Percentiles rank a stretch among this genome's conserved stretches.
Conservation (phyloP, 2,888 invertebrate genomes). For the Caenorhabditis macrosperma region DNA sequence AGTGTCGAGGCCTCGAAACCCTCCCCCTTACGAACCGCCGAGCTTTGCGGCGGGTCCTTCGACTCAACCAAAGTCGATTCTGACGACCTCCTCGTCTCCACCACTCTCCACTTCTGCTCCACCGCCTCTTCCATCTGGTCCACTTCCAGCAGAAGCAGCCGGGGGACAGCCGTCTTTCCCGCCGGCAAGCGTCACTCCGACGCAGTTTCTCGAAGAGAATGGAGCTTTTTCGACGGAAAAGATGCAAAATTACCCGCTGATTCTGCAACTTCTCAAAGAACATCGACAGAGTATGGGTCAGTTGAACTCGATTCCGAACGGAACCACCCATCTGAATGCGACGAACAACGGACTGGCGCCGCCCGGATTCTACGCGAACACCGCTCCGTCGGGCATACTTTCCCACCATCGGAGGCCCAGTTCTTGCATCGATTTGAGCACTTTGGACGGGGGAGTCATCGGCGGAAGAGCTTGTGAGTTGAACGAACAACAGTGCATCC, state of each 20-base stretch:
- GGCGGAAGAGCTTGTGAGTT: constrained; percentile 41
- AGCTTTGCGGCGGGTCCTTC: constrained; percentile 4
- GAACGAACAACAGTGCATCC: too few relatives aligned
- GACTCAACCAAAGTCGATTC: neutral
- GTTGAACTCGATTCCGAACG: constrained; percentile 9
- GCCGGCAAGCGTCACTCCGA: constrained; percentile 65
- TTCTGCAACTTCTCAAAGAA: constrained; percentile 66
- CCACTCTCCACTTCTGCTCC: constrained; percentile 31
- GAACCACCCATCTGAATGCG: neutral
- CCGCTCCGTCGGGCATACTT: constrained; percentile 18
- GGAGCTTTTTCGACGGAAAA: constrained; percentile 44
- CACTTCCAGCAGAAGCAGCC: constrained; percentile 64
- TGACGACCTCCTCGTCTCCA: constrained; percentile 13
- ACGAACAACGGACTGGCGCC: constrained; percentile 12
- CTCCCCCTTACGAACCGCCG: constrained; percentile 61
- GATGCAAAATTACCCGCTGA: constrained; percentile 67
- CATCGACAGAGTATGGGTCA: constrained; percentile 48
- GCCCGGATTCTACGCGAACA: constrained; percentile 23
- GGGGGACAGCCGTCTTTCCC: constrained; percentile 67
- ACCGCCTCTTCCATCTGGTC: constrained; percentile 53
- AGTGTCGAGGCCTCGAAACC: constrained; percentile 51
- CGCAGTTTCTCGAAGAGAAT: constrained; percentile 55
- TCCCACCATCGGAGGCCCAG: constrained; percentile 58
- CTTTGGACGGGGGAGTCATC: constrained; percentile 32
- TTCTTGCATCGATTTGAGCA: constrained; percentile 61